These are phyloP conservation scores for Drosophila paulistorum DNA, from an alignment of 1,140 invertebrate genomes.

Conservation along the genomic window DNA sequence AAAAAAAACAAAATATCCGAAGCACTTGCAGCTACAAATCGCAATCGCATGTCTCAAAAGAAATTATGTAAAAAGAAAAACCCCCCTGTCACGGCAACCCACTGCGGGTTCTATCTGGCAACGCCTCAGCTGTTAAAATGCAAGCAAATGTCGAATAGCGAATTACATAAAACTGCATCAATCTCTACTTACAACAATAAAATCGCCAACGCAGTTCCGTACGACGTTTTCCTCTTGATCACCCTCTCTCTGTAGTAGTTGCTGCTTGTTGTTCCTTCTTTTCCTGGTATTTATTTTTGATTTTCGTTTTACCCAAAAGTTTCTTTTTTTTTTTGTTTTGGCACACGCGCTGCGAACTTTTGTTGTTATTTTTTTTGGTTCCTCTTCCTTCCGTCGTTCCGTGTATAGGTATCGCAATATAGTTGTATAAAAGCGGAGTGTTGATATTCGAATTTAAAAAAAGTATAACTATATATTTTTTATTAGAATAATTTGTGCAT, in stretches of 20 bases:
- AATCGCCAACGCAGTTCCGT: slow-evolving; percentile 30
- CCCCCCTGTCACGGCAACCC: neutral
- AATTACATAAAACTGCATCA: slow-evolving; percentile 71
- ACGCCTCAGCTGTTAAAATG: slow-evolving; percentile 37
- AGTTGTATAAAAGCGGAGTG: slow-evolving; percentile 37
- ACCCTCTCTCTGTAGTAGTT: slow-evolving; percentile 17
- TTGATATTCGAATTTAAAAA: slow-evolving; percentile 19
- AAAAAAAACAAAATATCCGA: slow-evolving; percentile 25
- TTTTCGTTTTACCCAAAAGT: slow-evolving; percentile 5
- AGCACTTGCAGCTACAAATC: slow-evolving; percentile 15
- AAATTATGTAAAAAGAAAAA: slow-evolving; percentile 20
- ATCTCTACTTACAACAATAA: slow-evolving; percentile 54
- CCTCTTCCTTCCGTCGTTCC: slow-evolving; percentile 25
- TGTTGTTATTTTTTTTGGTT: slow-evolving; percentile 30
- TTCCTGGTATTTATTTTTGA: neutral
- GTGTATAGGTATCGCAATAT: slow-evolving; percentile 32
- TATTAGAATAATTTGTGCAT: slow-evolving; percentile 60
- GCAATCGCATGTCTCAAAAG: neutral
- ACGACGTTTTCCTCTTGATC: slow-evolving; percentile 37
- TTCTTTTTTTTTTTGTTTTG: slow-evolving; percentile 33
- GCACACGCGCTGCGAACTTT: slow-evolving; percentile 39
- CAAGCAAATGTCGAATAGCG: slow-evolving; percentile 37
- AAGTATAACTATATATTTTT: slow-evolving; percentile 17
- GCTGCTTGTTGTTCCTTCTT: neutral
- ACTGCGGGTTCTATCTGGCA: slow-evolving; percentile 42